Conservation (phyloP, 2,888 invertebrate species). For the Diarsia brunnea region DNA sequence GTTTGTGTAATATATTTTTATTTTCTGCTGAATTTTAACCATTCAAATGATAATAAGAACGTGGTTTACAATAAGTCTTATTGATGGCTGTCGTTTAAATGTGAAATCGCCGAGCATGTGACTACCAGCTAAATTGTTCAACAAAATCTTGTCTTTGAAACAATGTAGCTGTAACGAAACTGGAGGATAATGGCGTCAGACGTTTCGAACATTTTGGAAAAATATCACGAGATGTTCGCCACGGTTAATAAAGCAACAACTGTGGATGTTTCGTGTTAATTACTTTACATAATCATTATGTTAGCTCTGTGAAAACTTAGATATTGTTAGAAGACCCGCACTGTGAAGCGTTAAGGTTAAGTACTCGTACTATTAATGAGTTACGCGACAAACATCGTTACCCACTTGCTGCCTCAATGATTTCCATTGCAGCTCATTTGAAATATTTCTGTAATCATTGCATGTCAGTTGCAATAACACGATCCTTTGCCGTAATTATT, state of each 20-base stretch:
- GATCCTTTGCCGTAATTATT: conserved; percentile 18
- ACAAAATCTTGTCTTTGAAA: conserved; percentile 39
- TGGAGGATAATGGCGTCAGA: conserved; percentile 12
- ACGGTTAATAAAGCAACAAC: conserved; percentile 35
- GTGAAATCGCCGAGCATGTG: conserved; percentile 29
- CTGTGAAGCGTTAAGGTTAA: conserved; percentile 30
- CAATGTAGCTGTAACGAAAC: conserved; percentile 34
- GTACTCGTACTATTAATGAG: conserved; percentile 55
- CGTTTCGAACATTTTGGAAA: conserved; percentile 44
- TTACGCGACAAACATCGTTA: conserved; percentile 53
- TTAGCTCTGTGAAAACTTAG: conserved; percentile 25
- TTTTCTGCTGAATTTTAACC: conserved; percentile 17
- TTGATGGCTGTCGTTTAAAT: conserved; percentile 24
- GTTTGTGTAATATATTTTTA: conserved; percentile 6
- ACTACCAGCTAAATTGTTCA: conserved; percentile 38
- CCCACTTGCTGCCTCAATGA: conserved; percentile 58
- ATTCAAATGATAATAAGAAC: conserved; percentile 42
- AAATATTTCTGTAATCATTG: conserved; percentile 48
- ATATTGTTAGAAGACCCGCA: conserved; percentile 51
- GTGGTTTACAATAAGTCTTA: conserved; percentile 28
- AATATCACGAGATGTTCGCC: conserved; percentile 43
- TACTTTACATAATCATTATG: conserved; percentile 43
- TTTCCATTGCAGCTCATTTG: conserved; percentile 58
- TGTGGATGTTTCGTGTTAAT: conserved; percentile 16
- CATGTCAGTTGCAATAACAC: conserved; percentile 32